Base-by-base conservation (phyloP, 2,888 invertebrate species). In the Apotomis turbidana region DNA sequence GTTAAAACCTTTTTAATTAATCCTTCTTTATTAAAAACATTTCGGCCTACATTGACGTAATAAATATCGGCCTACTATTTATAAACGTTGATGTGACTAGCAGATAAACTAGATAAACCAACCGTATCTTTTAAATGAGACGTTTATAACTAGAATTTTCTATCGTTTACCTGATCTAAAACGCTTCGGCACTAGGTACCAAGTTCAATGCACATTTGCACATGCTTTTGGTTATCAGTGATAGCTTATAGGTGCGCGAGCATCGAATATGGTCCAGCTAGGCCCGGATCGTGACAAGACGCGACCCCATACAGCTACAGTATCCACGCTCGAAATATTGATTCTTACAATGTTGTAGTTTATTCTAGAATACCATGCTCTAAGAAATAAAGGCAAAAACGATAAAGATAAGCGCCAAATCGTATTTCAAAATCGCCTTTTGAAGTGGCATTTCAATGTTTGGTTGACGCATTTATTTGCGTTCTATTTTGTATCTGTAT, bases 201-300 rank as follows among this genome's bases (percentile, higher is more conserved):
- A 62, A 62, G 68, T 72, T 72, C 58, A 72, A 66, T 13, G 77
- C 75, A 80, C 81, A 88, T 89, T 87, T 85, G 83, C 85, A 90
- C 85, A 85, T 81, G 78, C 82, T 86, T 89, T 84, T 86, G 87
- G 86, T 86, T 88, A 89, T 89, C 89, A 86, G 83, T 80, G 83
- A 85, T 86, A 84, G 83, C 81, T 83, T 83, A 85, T 83, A 82
- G 83, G 81, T 83, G 81, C 78, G 77, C 83, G 83, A 80, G 82
- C 83, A 85, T 86, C 87, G 83, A 87, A 89, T 86, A 86, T 79
- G 83, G 88, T 83, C 78, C 78, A 78, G 78, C 76, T 78, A 83
- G 88, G 87, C 85, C 87, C 83, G 81, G 83, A 75, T 89, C 90
- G 90, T 90, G 90, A 90, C 85, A 83, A 76, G 77, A 77, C 73